Evolutionary conservation across 2,113 vertebrate genomes (phyloP).

Genomic region (Ptyas mucosa): DNA sequence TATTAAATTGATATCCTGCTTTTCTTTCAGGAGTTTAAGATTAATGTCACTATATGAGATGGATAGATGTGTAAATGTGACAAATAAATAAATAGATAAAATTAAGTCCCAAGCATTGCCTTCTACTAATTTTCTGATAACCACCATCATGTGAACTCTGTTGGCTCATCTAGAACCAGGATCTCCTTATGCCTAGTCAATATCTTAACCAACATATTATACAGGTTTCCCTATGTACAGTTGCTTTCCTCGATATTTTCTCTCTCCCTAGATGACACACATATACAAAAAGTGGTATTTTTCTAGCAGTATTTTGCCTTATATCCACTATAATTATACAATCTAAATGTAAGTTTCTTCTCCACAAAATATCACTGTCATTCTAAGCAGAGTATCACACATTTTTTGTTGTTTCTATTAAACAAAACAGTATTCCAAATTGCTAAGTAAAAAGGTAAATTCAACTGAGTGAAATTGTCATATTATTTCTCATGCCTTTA

Average conservation of each 20-base stretch:
- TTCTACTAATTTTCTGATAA: neutral
- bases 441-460: neutral
- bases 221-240: neutral
- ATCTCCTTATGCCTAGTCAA: neutral
- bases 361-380: neutral
- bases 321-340: neutral
- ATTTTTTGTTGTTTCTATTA: neutral
- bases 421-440: neutral
- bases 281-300: neutral
- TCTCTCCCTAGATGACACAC: neutral
- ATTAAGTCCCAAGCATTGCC: neutral
- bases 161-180: neutral
- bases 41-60: neutral
- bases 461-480: neutral
- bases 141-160: neutral
- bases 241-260: neutral
- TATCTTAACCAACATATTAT: neutral
- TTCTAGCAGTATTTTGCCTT: neutral
- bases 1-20: neutral
- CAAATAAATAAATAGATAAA: neutral
- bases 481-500: neutral
- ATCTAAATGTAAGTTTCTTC: neutral
- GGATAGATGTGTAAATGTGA: neutral
- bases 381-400: neutral
- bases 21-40: neutral